Base-by-base conservation (phyloP, 1,140 invertebrate genomes). In the Leptopilina clavipes region DNA sequence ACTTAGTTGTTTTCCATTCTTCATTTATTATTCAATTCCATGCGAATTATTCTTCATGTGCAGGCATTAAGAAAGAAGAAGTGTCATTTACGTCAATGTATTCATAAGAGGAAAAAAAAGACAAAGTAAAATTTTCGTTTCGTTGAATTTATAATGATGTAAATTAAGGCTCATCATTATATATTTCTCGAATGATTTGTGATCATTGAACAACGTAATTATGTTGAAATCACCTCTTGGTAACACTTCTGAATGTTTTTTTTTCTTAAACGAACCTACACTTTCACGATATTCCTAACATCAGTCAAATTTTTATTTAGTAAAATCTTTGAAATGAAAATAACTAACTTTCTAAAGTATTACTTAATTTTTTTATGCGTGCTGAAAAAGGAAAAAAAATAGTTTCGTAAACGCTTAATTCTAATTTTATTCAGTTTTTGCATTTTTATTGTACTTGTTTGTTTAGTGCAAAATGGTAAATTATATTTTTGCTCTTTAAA, bases 131-230 rank as follows among this genome's bases (percentile, higher is more conserved):
- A 31, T 31, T n/a, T n/a, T n/a, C n/a, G n/a, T n/a, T 31, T 1
- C 25, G 5, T 31, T 31, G 25, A 31, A 31, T 31, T 31, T 5
- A 5, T 1, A 31, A 31, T 31, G 25, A 31, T 31, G 25, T 31
- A 31, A 31, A 31, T 31, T 31, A 31, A 31, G 25, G 25, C 25
- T 31, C 25, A 52, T 52, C 11, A 48, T 14, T 6, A 40, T 40
- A 74, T 72, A 73, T 71, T 65, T 59, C 74, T 65, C 40, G 25
- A 54, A 65, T 65, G 19, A 65, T 65, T 25, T 12, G 19, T 65
- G 56, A 31, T 65, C 56, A 65, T 65, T 65, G 25, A 65, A 59
- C 56, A 56, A 56, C 52, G 9, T 59, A 59, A 56, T 56, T 56
- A 18, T 59, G 56, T 25, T 59, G 56, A 56, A 56, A 56, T 22